These are phyloP conservation scores for Rhagium mordax DNA, from an alignment of 2,888 invertebrate genomes.

Conservation along the genomic window DNA sequence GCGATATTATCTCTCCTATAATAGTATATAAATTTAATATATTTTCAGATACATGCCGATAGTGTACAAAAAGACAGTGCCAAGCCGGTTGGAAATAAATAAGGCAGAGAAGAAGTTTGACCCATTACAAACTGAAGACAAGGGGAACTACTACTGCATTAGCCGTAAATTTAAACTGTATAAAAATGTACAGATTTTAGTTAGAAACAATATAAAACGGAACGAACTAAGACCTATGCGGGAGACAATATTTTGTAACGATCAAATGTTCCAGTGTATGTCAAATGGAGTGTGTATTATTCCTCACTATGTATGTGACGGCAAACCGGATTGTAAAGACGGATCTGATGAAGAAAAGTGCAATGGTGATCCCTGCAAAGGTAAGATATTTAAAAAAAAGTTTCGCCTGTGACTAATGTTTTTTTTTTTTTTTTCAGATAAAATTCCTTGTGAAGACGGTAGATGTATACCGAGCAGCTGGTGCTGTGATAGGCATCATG, in stretches of 20 bases:
- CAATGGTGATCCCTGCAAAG: slow-evolving; percentile 69
- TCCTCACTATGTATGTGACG: slow-evolving; percentile 72
- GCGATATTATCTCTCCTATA: too few relatives aligned
- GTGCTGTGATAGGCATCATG: slow-evolving; percentile 71
- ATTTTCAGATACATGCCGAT: slow-evolving; percentile 33
- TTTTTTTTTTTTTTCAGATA: slow-evolving; percentile 65
- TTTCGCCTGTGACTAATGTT: too few relatives aligned
- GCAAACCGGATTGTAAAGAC: slow-evolving; percentile 71
- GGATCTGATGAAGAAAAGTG: slow-evolving; percentile 72
- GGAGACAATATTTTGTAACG: slow-evolving; percentile 61
- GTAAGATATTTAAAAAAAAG: slow-evolving; percentile 54
- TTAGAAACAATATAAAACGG: slow-evolving; percentile 55
- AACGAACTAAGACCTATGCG: slow-evolving; percentile 51
- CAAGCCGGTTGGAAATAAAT: slow-evolving; percentile 54
- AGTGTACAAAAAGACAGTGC: slow-evolving; percentile 34
- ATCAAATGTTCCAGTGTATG: slow-evolving; percentile 65
- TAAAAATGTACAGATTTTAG: slow-evolving; percentile 61
- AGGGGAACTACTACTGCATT: slow-evolving; percentile 65
- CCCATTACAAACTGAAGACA: slow-evolving; percentile 61
- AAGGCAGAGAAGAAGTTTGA: slow-evolving; percentile 62
- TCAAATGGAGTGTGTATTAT: slow-evolving; percentile 69
- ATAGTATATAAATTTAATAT: not conserved
- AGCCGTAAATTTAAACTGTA: slow-evolving; percentile 64
- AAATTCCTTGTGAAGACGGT: slow-evolving; percentile 70
- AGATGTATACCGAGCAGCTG: slow-evolving; percentile 72